Evolutionary conservation across 1,140 invertebrate genomes (phyloP), one percentile per base, ranked within the genome.

Genomic region (Drosophila lacertosa): DNA sequence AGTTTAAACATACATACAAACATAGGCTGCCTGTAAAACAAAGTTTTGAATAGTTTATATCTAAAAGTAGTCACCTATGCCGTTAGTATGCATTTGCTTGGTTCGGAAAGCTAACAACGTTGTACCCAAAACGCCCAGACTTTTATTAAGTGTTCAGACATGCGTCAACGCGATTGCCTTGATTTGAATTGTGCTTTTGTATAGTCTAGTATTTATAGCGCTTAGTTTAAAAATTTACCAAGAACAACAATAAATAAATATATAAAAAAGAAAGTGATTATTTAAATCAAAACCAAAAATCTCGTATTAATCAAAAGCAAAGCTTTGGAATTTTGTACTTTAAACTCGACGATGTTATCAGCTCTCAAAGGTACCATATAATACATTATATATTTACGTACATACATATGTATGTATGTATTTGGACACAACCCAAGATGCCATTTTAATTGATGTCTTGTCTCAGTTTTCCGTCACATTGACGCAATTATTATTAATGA

Each of bases 1-100:
- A 73, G 48, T 54, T 67, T 71, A 44, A 63, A 33, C 53, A 60
- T 39, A 35, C 39, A 32, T 48, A 57, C 54, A 15, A 55, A 51
- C 48, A 51, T 57, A 79, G 77, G 77, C 81, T 84, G 81, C 81
- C 81, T 81, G 73, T 77, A 68, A 76, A 84, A 84, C 80, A 53
- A 64, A 84, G 81, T 86, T 84, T 84, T 79, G 62, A 63, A 55
- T 59, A 72, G 74, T 50, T 40, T 16, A 26, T 76, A 76, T 40
- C 26, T 44, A 78, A 39, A 16, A 24, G n/a, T 62, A 72, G 54
- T 15, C 26, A 26, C 26, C 22, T 29, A 35, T 59, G 57, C 69
- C 50, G 45, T 62, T 45, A 58, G 32, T 18, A 18, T 13, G 24
- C 47, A 53, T 26, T 29, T 47, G 60, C 39, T 18, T 69, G 76